Evolutionary conservation across 1,140 invertebrate species (phyloP).

Genomic region (Ips typographus): DNA sequence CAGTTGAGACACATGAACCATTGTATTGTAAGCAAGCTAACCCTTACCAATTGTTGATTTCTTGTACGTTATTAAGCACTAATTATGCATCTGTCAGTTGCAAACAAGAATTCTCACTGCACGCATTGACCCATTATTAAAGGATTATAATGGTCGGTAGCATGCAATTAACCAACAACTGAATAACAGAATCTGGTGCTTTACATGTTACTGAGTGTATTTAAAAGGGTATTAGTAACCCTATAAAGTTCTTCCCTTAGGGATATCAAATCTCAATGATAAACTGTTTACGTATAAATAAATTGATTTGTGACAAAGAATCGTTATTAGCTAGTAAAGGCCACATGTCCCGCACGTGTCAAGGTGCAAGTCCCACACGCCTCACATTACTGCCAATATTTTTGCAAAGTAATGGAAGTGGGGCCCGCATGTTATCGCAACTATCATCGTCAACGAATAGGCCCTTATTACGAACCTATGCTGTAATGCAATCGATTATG

Average conservation of each 20-base stretch:
- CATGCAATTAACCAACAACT: background rate
- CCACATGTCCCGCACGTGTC: constrained; percentile 25
- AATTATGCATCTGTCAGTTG: no score
- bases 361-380: constrained; percentile 16
- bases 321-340: constrained; percentile 5
- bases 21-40: no score
- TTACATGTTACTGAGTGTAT: no score
- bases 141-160: background rate
- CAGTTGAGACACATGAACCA: no score
- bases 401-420: constrained; percentile 20
- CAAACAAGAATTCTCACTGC: no score
- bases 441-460: constrained; percentile 14
- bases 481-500: constrained; percentile 10
- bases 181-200: no score
- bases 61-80: no score
- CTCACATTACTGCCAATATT: constrained; percentile 14
- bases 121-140: background rate
- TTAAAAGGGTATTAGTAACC: no score
- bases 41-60: no score
- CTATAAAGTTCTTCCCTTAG: no score
- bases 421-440: constrained; percentile 23
- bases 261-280: no score
- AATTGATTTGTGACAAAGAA: background rate
- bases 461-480: constrained; percentile 17
- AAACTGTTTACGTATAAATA: no score